A percentile compares a stretch with the other conserved stretches of the same genome.
These are phyloP conservation scores for Lasiommata megera DNA, from an alignment of 2,888 invertebrate genomes.

Conservation along the genomic window DNA sequence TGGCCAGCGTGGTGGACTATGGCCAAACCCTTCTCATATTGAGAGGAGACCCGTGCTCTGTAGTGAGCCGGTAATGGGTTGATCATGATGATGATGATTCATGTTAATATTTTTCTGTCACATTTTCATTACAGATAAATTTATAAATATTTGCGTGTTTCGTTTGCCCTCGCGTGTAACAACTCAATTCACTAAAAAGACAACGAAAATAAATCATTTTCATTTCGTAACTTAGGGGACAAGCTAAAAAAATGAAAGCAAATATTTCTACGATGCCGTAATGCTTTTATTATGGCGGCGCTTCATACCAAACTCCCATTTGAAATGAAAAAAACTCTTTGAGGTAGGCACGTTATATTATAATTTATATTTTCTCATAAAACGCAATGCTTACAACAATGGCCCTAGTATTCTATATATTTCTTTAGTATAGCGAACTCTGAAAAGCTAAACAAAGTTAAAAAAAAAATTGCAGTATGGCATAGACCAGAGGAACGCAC, in stretches of 20 bases:
- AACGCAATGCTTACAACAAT: background rate
- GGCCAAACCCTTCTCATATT: no score
- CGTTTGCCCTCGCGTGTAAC: conserved; percentile 1
- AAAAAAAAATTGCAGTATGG: no score
- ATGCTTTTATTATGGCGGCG: background rate
- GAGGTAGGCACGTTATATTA: background rate
- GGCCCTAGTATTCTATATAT: no score
- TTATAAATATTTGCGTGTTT: background rate
- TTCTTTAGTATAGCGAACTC: no score
- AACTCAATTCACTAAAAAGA: conserved; percentile 13
- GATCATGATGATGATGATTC: no score
- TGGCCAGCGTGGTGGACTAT: no score
- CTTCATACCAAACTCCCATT: background rate
- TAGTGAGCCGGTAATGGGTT: no score
- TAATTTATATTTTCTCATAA: background rate
- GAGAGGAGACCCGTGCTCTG: no score
- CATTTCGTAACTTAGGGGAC: conserved; percentile 7
- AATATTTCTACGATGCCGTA: background rate
- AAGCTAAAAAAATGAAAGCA: conserved; percentile 4
- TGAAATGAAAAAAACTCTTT: background rate
- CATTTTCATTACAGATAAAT: background rate
- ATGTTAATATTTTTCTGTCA: background rate
- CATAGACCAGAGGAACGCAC: no score
- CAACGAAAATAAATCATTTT: conserved; percentile 12
- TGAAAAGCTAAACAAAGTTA: no score